These are phyloP conservation scores for Chorisops tibialis DNA, from an alignment of 2,888 invertebrate genomes.

Conservation along the genomic window DNA sequence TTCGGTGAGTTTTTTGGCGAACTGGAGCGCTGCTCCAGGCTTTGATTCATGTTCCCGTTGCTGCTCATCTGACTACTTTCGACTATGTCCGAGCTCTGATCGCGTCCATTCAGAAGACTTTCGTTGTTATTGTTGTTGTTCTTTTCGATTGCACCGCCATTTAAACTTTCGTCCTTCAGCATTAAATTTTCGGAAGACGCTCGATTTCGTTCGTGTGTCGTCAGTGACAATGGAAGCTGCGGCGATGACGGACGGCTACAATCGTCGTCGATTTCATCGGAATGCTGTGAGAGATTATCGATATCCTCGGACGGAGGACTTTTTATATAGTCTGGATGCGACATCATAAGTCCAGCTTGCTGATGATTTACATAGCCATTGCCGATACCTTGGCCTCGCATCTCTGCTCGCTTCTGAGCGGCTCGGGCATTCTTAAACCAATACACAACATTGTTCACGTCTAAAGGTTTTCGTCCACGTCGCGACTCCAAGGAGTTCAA, in stretches of 20 bases:
- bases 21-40: slow-evolving; percentile 49
- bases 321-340: slow-evolving; percentile 64
- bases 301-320: slow-evolving; percentile 60
- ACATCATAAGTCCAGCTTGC: slow-evolving; percentile 56
- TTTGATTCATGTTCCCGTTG: slow-evolving; percentile 39
- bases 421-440: slow-evolving; percentile 98
- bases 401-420: slow-evolving; percentile 87
- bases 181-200: slow-evolving; percentile 40
- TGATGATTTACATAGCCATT: slow-evolving; percentile 50
- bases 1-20: slow-evolving; percentile 38
- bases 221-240: slow-evolving; percentile 66
- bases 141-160: slow-evolving; percentile 20
- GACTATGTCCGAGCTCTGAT: slow-evolving; percentile 32
- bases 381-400: slow-evolving; percentile 56
- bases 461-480: slow-evolving; percentile 87
- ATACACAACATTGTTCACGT: slow-evolving; percentile 93
- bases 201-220: slow-evolving; percentile 56
- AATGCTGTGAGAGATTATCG: slow-evolving; percentile 65
- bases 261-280: slow-evolving; percentile 66
- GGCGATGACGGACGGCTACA: slow-evolving; percentile 64
- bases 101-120: slow-evolving; percentile 25
- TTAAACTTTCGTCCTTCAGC: slow-evolving; percentile 32
- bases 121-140: slow-evolving; percentile 36
- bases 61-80: slow-evolving; percentile 27
- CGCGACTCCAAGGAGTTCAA: slow-evolving; percentile 90